phyloP scores from a whole-genome alignment of 2,888 invertebrate genomes.

The Dendrolimus pini region DNA sequence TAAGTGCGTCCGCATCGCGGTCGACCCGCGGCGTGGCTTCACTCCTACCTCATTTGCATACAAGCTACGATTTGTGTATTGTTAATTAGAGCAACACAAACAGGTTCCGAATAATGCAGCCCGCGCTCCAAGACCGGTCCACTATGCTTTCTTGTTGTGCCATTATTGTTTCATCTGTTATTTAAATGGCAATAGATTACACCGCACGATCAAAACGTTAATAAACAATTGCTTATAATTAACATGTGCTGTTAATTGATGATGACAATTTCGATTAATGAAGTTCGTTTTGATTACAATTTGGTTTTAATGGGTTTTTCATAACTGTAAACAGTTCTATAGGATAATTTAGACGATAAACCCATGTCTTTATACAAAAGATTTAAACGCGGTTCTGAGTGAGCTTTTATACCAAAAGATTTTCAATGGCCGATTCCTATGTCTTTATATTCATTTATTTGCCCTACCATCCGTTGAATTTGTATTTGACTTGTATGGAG shows the following conservation, averaged over 20 bases:
- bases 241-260: slow-evolving; percentile 48
- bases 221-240: slow-evolving; percentile 66
- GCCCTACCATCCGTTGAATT: too few relatives aligned
- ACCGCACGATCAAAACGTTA: slow-evolving; percentile 39
- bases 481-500: too few relatives aligned
- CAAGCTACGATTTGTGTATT: slow-evolving; percentile 76
- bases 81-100: slow-evolving; percentile 74
- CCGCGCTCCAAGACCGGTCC: slow-evolving; percentile 39
- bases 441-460: too few relatives aligned
- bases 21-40: slow-evolving; percentile 23
- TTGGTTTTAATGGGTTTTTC: slow-evolving; percentile 11
- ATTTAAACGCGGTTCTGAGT: slow-evolving; percentile 33
- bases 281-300: slow-evolving; percentile 4
- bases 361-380: slow-evolving; percentile 26
- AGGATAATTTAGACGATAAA: not conserved
- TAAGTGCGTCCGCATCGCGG: slow-evolving; percentile 22
- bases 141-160: slow-evolving; percentile 54
- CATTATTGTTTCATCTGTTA: slow-evolving; percentile 71
- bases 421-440: too few relatives aligned
- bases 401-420: slow-evolving; percentile 5
- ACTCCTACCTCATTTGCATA: slow-evolving; percentile 63
- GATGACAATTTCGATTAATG: not conserved
- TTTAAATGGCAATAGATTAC: slow-evolving; percentile 71
- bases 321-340: slow-evolving; percentile 2
- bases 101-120: slow-evolving; percentile 62